phyloP scores from a whole-genome alignment of 2,113 vertebrate species.

The Glaucidium brasilianum region DNA sequence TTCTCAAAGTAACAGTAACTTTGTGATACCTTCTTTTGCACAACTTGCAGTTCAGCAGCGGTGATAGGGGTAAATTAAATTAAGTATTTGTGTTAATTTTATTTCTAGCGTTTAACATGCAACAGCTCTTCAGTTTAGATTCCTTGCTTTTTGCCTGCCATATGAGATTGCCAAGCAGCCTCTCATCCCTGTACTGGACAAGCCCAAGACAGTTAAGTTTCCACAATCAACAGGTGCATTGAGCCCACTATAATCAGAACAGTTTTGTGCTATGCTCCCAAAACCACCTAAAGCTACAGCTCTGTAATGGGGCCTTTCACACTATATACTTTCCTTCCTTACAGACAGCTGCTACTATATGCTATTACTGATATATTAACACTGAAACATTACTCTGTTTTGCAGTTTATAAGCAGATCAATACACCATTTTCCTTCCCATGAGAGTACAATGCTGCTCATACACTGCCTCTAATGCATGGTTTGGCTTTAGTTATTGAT shows the following conservation, averaged over 20 bases:
- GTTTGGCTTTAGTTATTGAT: background rate
- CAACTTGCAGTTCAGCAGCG: background rate
- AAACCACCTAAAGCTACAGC: background rate
- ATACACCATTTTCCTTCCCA: background rate
- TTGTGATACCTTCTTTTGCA: background rate
- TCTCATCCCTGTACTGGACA: background rate
- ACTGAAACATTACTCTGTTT: background rate
- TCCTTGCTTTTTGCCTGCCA: background rate
- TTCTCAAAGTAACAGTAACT: background rate
- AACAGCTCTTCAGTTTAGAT: background rate
- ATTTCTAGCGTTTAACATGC: background rate
- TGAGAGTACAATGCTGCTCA: background rate
- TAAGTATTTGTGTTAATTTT: background rate
- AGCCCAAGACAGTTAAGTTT: background rate
- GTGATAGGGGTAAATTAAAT: background rate
- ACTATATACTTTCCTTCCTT: background rate
- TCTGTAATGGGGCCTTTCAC: background rate
- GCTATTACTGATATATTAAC: background rate
- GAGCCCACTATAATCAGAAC: background rate
- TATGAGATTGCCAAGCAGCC: background rate
- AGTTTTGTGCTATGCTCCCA: background rate
- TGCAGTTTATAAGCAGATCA: background rate
- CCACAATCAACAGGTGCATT: background rate
- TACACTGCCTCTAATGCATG: background rate
- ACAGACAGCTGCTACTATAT: background rate